A percentile compares a stretch with the other conserved stretches of the same genome.
phyloP scores from a whole-genome alignment of 2,113 vertebrate genomes.

The Tautogolabrus adspersus region DNA sequence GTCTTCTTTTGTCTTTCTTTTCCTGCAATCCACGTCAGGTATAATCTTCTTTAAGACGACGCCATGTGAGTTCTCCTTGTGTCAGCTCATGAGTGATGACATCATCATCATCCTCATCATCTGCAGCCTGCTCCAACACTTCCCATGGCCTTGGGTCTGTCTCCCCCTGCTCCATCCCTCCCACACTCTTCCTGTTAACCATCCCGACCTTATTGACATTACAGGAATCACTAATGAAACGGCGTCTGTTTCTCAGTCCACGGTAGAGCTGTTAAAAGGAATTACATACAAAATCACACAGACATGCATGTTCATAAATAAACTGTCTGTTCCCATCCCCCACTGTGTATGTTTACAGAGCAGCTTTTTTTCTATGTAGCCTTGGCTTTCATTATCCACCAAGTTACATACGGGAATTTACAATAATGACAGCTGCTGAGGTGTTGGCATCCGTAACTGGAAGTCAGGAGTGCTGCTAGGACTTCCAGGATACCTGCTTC shows the following conservation, averaged over 20 bases:
- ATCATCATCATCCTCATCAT: slow-evolving; percentile 51
- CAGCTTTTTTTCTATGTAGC: slow-evolving; percentile 46
- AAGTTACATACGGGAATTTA: slow-evolving; percentile 61
- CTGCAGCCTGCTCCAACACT: slow-evolving; percentile 27
- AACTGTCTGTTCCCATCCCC: slow-evolving; percentile 36
- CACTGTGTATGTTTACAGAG: slow-evolving; percentile 11
- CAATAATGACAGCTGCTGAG: slow-evolving; percentile 15
- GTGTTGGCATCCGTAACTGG: slow-evolving; percentile 62
- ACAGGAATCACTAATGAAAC: slow-evolving; percentile 86
- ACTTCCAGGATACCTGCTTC: slow-evolving; percentile 32
- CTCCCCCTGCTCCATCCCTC: slow-evolving; percentile 58
- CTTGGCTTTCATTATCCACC: slow-evolving; percentile 41
- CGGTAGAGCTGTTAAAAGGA: slow-evolving; percentile 49
- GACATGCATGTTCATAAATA: slow-evolving; percentile 49
- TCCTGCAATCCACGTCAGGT: neutral
- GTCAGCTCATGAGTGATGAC: slow-evolving; percentile 37
- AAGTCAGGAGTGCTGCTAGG: slow-evolving; percentile 32
- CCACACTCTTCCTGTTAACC: slow-evolving; percentile 85
- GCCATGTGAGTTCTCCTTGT: neutral
- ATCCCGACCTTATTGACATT: slow-evolving; percentile 81
- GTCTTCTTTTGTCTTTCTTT: neutral
- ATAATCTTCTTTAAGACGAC: neutral
- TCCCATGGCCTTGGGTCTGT: slow-evolving; percentile 71
- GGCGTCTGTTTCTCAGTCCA: slow-evolving; percentile 67
- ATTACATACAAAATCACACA: slow-evolving; percentile 33